These are phyloP conservation scores for Agonopterix alstromeriana DNA, from an alignment of 2,888 invertebrate genomes.

Conservation along the genomic window DNA sequence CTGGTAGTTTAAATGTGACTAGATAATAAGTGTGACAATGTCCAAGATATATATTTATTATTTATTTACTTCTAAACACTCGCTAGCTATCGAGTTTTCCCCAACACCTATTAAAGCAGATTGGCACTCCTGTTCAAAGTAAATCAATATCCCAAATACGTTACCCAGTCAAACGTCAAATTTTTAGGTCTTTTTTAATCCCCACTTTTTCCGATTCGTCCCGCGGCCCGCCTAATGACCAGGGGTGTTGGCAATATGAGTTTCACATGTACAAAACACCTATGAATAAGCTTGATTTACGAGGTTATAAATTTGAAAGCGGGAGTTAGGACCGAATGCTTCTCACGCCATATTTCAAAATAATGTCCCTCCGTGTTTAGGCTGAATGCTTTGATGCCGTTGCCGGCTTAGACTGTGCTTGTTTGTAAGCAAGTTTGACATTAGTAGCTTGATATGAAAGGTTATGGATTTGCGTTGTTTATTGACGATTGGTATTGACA, in stretches of 20 bases:
- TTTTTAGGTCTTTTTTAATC: conserved; percentile 9
- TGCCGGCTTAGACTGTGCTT: too few species aligned
- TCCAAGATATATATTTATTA: too few species aligned
- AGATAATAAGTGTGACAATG: too few species aligned
- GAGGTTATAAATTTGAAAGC: conserved; percentile 40
- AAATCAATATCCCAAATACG: neutral
- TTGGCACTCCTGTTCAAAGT: neutral
- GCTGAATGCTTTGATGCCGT: conserved; percentile 13
- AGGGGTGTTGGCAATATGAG: conserved; percentile 23
- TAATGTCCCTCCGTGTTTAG: conserved; percentile 39
- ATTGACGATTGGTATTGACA: too few species aligned
- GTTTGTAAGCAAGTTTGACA: too few species aligned
- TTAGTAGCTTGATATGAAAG: too few species aligned
- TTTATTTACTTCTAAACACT: too few species aligned
- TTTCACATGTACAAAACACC: conserved; percentile 37
- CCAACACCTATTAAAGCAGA: neutral
- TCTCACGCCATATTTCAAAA: conserved; percentile 42
- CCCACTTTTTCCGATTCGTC: conserved; percentile 8
- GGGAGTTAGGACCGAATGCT: conserved; percentile 37
- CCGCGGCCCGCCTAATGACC: conserved; percentile 17
- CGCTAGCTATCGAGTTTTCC: too few species aligned
- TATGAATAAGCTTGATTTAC: conserved; percentile 49
- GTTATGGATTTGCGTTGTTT: too few species aligned
- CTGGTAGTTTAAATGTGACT: too few species aligned
- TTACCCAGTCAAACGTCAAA: conserved; percentile 4